phyloP scores from a whole-genome alignment of 2,888 invertebrate genomes.

The Drosophila kanekoi region DNA sequence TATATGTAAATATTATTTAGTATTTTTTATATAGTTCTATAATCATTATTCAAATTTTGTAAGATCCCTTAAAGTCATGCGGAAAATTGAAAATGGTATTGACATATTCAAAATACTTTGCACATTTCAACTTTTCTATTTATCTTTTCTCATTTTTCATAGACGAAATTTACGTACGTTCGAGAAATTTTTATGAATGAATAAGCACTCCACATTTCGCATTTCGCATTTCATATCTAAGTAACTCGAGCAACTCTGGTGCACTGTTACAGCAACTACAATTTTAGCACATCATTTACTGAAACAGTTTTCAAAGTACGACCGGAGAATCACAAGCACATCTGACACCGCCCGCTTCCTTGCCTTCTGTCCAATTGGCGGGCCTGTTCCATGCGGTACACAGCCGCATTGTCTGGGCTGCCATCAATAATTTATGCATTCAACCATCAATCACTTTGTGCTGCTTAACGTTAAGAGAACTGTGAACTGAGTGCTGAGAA shows the following conservation, averaged over 20 bases:
- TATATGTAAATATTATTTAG: too few species aligned
- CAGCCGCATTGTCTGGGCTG: slow-evolving; percentile 67
- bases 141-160: slow-evolving; percentile 1
- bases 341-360: slow-evolving; percentile 31
- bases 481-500: slow-evolving; percentile 49
- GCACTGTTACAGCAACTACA: slow-evolving; percentile 40
- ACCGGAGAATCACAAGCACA: slow-evolving; percentile 48
- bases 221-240: slow-evolving; percentile 4
- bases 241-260: slow-evolving; percentile 14
- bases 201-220: slow-evolving; percentile 15
- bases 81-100: too few species aligned
- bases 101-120: not conserved
- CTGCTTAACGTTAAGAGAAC: slow-evolving; percentile 71
- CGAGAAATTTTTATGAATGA: not conserved
- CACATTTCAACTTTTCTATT: not conserved
- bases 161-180: not conserved
- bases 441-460: slow-evolving; percentile 80
- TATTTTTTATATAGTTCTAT: too few species aligned
- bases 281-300: slow-evolving; percentile 68
- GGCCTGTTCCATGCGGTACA: slow-evolving; percentile 12
- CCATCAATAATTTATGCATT: slow-evolving; percentile 80
- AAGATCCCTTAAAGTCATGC: too few species aligned
- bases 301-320: slow-evolving; percentile 39
- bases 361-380: slow-evolving; percentile 25
- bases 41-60: too few species aligned